Percentiles rank a stretch among this genome's conserved stretches.
Evolutionary conservation across 1,140 invertebrate species (phyloP).

Genomic region (Ceratitis capitata): DNA sequence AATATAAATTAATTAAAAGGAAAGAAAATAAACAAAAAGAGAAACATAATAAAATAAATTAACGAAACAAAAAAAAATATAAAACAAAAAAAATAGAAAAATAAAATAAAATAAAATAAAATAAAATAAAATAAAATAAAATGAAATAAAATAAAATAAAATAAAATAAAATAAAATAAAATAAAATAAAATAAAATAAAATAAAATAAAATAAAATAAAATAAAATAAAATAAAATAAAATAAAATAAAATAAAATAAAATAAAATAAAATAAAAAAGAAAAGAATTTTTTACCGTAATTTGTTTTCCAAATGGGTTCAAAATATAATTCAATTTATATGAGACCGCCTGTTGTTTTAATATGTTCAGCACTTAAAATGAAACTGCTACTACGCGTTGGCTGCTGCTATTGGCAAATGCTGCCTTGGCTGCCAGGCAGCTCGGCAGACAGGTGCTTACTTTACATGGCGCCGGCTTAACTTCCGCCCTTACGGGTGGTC

Average conservation of each 20-base stretch:
- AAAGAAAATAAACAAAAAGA: not conserved
- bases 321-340: not conserved
- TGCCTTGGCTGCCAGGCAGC: not conserved
- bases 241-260: too few species aligned
- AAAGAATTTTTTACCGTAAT: too few species aligned
- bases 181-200: too few species aligned
- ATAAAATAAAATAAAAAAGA: too few species aligned
- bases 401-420: not conserved
- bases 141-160: not conserved
- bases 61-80: not conserved
- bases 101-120: not conserved
- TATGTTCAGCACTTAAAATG: conserved; percentile 25
- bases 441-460: conserved; percentile 24
- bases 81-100: not conserved
- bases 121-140: not conserved
- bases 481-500: conserved; percentile 5
- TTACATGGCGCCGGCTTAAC: conserved; percentile 27
- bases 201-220: too few species aligned
- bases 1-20: not conserved
- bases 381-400: not conserved
- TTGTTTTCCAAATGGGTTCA: too few species aligned
- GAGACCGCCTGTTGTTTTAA: conserved; percentile 16
- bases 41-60: too few species aligned
- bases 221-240: too few species aligned
- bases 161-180: not conserved